Base-by-base conservation (phyloP, 2,797 vertebrate genomes). In the Tenualosa ilisha region DNA sequence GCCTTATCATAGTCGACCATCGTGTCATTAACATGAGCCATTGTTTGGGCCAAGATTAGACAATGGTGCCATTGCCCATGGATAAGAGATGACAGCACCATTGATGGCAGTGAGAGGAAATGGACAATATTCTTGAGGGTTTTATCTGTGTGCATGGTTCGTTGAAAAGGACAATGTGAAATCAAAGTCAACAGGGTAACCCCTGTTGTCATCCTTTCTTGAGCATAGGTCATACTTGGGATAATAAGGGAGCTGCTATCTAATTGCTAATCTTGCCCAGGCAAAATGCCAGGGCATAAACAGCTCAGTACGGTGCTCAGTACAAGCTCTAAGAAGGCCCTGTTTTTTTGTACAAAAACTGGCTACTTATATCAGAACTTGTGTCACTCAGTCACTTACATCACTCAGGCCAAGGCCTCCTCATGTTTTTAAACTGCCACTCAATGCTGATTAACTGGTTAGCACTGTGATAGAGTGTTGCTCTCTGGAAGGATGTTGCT, bases 51-150 rank as follows among this genome's bases (percentile, higher is more conserved):
- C 72, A 22, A 46, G 72, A 79, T 46, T 37, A 79, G 37, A 79
- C 72, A 79, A 79, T 79, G 72, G 72, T 79, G 72, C 43, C 72
- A 79, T 8, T 79, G 40, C 72, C 40, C 72, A n/a, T 46, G 40
- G 72, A 79, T 46, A 79, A 79, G 72, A 79, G 37, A 79, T 79
- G 72, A 79, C 40, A 43, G 72, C 72, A 43, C 72, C 72, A 22
- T 7, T 79, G 37, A 46, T 8, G 40, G 40, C 72, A 2, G 37
- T 8, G 40, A 7, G 20, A 79, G 72, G 72, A 79, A 79, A 46
- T 46, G 37, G 72, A 20, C 5, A 22, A 43, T 79, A 37, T 79
- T 22, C 40, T 43, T 37, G 13, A 46, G 20, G 37, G 40, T 9
- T 63, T 63, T 63, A 63, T 63, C 72, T 43, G 72, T 79, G 72